A percentile compares a stretch with the other conserved stretches of the same genome.
phyloP scores from a whole-genome alignment of 2,888 invertebrate genomes.

The Fabriciana adippe region DNA sequence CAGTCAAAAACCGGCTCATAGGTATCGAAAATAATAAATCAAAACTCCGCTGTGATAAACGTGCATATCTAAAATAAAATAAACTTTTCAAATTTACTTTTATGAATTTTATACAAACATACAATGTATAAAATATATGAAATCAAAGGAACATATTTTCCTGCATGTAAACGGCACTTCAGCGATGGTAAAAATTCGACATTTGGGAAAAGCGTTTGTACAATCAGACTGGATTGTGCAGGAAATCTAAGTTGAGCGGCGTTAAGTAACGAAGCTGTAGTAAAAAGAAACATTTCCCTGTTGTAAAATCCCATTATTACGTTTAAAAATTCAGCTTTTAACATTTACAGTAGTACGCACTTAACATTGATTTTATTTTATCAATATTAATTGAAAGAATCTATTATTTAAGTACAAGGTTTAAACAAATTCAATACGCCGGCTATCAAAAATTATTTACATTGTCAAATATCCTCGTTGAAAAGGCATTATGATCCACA shows the following conservation, averaged over 20 bases:
- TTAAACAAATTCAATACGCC: too few species aligned
- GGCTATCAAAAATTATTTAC: too few species aligned
- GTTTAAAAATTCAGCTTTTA: slow-evolving; percentile 44
- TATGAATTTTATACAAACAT: too few species aligned
- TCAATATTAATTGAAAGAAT: too few species aligned
- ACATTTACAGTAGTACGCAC: slow-evolving; percentile 26
- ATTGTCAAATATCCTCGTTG: too few species aligned
- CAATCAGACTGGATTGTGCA: slow-evolving; percentile 74
- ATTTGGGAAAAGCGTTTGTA: slow-evolving; percentile 67
- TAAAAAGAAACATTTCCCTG: slow-evolving; percentile 50
- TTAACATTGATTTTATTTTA: slow-evolving; percentile 7
- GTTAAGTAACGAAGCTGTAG: slow-evolving; percentile 54
- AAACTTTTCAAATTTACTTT: too few species aligned
- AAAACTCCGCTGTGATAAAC: too few species aligned
- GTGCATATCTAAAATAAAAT: too few species aligned
- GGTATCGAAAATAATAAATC: too few species aligned
- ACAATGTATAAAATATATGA: not conserved
- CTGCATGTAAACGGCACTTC: slow-evolving; percentile 44
- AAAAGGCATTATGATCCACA: too few species aligned
- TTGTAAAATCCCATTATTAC: slow-evolving; percentile 56
- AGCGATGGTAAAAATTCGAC: slow-evolving; percentile 63
- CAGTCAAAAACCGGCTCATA: too few species aligned
- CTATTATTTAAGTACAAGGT: too few species aligned
- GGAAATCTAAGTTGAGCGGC: slow-evolving; percentile 63
- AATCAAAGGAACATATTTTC: slow-evolving; percentile 18